Percentiles rank a stretch among this genome's conserved stretches.
Evolutionary conservation across 1,140 invertebrate species (phyloP).

Genomic region (Hormaphis cornu): DNA sequence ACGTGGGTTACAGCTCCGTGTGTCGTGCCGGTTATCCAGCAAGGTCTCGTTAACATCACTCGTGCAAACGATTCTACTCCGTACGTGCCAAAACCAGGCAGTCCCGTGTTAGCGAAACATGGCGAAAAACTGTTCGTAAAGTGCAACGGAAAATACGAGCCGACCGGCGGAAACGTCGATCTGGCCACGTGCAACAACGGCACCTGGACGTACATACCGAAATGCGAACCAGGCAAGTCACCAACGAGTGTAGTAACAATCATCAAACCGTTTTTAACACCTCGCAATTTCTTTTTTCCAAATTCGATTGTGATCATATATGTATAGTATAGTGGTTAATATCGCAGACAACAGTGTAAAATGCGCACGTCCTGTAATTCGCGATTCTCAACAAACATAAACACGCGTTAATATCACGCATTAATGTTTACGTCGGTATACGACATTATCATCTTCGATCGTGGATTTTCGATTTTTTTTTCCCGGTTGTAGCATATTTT

Average conservation of each 20-base stretch:
- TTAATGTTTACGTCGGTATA: too few species aligned
- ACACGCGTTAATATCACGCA: too few species aligned
- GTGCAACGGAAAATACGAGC: conserved; percentile 82
- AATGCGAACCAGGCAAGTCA: conserved; percentile 62
- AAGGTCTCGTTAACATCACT: conserved; percentile 50
- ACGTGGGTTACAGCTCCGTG: conserved; percentile 61
- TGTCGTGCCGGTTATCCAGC: conserved; percentile 75
- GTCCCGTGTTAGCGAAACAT: conserved; percentile 59
- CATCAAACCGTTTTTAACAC: neutral
- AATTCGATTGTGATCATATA: too few species aligned
- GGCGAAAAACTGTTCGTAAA: conserved; percentile 73
- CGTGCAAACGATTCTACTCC: conserved; percentile 27
- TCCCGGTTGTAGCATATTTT: too few species aligned
- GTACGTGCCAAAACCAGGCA: conserved; percentile 34
- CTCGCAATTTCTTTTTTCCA: neutral
- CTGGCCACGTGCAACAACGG: conserved; percentile 85
- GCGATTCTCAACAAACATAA: too few species aligned
- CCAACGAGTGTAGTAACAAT: too few species aligned
- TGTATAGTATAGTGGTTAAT: too few species aligned
- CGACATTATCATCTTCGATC: too few species aligned
- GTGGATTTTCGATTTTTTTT: too few species aligned
- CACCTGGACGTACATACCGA: conserved; percentile 87
- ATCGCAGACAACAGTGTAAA: too few species aligned
- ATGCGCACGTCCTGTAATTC: too few species aligned
- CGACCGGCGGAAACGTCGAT: conserved; percentile 56